phyloP scores from a whole-genome alignment of 2,888 invertebrate genomes.

The Portevinia maculata region DNA sequence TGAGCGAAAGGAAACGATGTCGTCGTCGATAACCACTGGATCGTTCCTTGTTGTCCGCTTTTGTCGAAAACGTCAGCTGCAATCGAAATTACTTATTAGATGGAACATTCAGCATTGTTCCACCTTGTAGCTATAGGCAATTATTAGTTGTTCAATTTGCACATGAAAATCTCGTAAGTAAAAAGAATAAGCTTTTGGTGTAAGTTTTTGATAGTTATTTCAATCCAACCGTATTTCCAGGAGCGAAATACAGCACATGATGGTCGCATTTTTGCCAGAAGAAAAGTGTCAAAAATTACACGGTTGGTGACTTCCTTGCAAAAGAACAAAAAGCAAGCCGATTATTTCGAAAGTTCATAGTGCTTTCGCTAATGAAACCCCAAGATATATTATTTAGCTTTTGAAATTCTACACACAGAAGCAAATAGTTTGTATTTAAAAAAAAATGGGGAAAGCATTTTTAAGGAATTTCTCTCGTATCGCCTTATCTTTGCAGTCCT shows the following conservation, averaged over 20 bases:
- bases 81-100: not conserved
- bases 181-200: not conserved
- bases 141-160: conserved; percentile 1
- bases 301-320: not conserved
- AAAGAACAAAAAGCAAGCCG: not conserved
- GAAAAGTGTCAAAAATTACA: not conserved
- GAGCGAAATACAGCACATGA: not conserved
- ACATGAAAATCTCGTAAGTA: not conserved
- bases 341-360: not conserved
- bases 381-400: too few relatives aligned
- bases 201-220: not conserved
- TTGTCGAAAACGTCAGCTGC: too few relatives aligned
- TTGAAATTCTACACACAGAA: not conserved
- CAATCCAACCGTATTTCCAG: not conserved
- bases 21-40: too few relatives aligned
- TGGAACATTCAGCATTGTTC: conserved; percentile 1
- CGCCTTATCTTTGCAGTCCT: too few relatives aligned
- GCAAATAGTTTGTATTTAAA: not conserved
- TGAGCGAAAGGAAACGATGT: too few relatives aligned
- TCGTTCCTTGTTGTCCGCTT: too few relatives aligned
- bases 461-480: not conserved
- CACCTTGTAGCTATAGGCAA: not conserved
- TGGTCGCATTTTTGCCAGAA: not conserved
- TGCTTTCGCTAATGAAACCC: too few relatives aligned
- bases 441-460: not conserved